phyloP scores from a whole-genome alignment of 35 echinoderm and acorn worm species.

The Hemicentrotus pulcherrimus region DNA sequence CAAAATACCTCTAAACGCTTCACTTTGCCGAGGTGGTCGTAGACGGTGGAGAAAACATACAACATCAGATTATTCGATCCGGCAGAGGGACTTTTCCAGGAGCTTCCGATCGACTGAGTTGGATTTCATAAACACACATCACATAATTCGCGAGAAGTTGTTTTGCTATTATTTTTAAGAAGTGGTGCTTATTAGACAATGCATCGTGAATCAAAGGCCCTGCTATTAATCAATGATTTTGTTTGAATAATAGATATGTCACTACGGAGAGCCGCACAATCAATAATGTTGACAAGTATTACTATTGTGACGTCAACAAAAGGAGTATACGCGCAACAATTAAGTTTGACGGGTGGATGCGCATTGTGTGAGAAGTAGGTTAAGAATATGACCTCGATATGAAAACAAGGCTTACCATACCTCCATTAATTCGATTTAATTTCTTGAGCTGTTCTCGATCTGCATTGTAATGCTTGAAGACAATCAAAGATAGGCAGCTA shows the following conservation, averaged over 20 bases:
- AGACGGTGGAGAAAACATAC: neutral
- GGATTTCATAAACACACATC: neutral
- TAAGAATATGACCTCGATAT: neutral
- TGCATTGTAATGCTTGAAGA: too few species aligned
- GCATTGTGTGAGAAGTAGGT: neutral
- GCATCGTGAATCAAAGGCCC: neutral
- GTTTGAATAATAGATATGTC: slow-evolving; percentile 29
- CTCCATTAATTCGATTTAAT: too few species aligned
- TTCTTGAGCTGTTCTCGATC: too few species aligned
- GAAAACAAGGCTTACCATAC: neutral
- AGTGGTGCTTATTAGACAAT: neutral
- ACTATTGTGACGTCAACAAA: slow-evolving; percentile 7
- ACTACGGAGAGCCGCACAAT: neutral
- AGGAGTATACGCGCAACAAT: neutral
- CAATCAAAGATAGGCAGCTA: too few species aligned
- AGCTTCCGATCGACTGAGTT: neutral
- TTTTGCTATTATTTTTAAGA: neutral
- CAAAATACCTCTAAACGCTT: neutral
- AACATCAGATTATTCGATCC: neutral
- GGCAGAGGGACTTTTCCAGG: neutral
- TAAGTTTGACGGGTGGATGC: neutral
- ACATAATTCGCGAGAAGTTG: neutral
- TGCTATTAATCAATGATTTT: neutral
- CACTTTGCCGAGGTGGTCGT: neutral
- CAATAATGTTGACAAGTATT: neutral